Evolutionary conservation across 2,797 vertebrate species (phyloP).

Genomic region (Fistularia commersonii): DNA sequence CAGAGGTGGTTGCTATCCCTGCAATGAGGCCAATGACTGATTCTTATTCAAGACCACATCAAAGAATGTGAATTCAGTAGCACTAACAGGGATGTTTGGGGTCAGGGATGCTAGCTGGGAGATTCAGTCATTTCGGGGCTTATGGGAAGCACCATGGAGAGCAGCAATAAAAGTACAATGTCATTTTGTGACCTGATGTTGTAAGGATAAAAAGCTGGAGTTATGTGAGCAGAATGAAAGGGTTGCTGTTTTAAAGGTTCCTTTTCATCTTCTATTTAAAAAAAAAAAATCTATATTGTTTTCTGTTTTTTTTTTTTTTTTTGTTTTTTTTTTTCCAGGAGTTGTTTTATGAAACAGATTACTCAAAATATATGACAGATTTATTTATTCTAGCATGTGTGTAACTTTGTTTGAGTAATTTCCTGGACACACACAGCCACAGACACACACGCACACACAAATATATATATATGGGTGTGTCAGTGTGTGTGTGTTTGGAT

Average conservation of each 20-base stretch:
- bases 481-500: no score
- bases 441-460: no score
- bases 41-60: slow-evolving; percentile 72
- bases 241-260: slow-evolving; percentile 47
- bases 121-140: slow-evolving; percentile 77
- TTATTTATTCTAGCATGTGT: no score
- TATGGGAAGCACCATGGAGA: slow-evolving; percentile 74
- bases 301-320: not conserved
- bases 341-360: no score
- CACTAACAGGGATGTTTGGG: slow-evolving; percentile 71
- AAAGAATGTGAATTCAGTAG: slow-evolving; percentile 75
- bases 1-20: slow-evolving; percentile 67
- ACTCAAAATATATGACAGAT: no score
- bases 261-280: no score
- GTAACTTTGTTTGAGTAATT: no score
- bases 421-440: no score
- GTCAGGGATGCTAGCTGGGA: slow-evolving; percentile 73
- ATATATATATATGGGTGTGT: no score
- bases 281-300: slow-evolving; percentile 7
- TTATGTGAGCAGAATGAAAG: slow-evolving; percentile 47
- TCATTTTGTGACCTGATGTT: slow-evolving; percentile 70
- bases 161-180: slow-evolving; percentile 76
- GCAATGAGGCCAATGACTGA: slow-evolving; percentile 70
- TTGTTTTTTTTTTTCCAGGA: slow-evolving; percentile 4
- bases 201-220: slow-evolving; percentile 57